Evolutionary conservation across 2,888 invertebrate genomes (phyloP), one percentile per base, ranked within the genome.

Genomic region (Glyphotaelius pellucidus): DNA sequence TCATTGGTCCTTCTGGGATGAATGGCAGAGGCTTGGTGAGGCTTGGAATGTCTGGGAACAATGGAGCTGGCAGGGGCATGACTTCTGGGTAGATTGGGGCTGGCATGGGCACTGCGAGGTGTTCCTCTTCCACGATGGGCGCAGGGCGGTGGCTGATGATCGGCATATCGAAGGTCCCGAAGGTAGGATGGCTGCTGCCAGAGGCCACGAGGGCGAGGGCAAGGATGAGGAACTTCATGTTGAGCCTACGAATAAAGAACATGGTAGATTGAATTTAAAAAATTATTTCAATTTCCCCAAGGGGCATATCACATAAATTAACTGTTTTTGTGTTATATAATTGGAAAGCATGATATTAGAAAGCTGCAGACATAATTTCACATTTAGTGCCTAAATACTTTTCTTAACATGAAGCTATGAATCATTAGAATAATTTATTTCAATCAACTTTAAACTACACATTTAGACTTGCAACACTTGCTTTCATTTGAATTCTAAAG

Each of bases 161-260:
- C 25, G 84, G 84, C 5, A 84, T 3, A 35, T 84, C 84, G 84
- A 84, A 84, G 84, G 84, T 84, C 1, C 84, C 84, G 84, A 84
- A 3, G 4, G 38, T 38, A 11, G 38, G 84, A 25, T 0, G 9
- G 9, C 38, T 32, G 32, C 84, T 89, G 38, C 30, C 89, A 32
- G 38, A 15, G 30, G 89, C 91, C 79, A 91, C 89, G n/a, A 91
- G 38, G 80, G 91, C 88, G 80, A 89, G 83, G 30, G 86, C 32
- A 80, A 91, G 25, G 30, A 91, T 42, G n/a, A 91, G 91, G 91
- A 91, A 89, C 32, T 91, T 91, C 91, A 91, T 91, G 35, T 67
- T 91, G 91, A 89, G 4, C 79, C 88, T 89, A 3, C 19, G 35
- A 25, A 87, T 3, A 4, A 87, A 47, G 47, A 91, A 52, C 3